Base-by-base conservation (phyloP, 1,140 invertebrate species). In the Macrostomum lignano region DNA sequence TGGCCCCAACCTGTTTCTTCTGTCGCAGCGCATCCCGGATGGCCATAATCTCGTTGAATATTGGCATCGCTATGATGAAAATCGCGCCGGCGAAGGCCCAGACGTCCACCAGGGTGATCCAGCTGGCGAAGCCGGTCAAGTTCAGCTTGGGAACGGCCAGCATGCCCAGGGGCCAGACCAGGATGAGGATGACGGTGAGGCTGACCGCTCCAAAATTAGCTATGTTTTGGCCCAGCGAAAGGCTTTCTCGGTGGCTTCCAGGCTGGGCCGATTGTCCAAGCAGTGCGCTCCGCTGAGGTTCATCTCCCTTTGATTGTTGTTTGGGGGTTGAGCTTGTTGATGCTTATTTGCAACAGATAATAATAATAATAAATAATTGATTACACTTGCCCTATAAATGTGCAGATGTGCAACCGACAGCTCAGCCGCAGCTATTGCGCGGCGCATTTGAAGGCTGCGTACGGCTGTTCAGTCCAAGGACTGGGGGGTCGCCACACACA, bases 231-330 rank as follows among this genome's bases (percentile, higher is more conserved):
- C 44, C 1, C 19, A 14, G 19, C 34, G 40, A 32, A 53, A 51
- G 17, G 40, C 41, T n/a, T 38, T 38, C 26, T 45, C 40, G 2
- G 52, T 45, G 21, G 47, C 46, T 7, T 37, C 25, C 21, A 55
- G 35, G 1, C 44, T 36, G 10, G 53, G 52, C 21, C 53, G 33
- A 33, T 48, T 45, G 33, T 49, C 48, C 21, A 52, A 36, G 5
- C 40, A 37, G 23, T 47, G 39, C 1, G 42, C 38, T 6, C 43
- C 45, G 3, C 36, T 37, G n/a, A 56, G 34, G 17, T 46, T 38
- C 13, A 55, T 33, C 28, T 55, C 52, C 31, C 52, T 55, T 33
- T 10, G n/a, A n/a, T n/a, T n/a, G n/a, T n/a, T n/a, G n/a, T n/a
- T n/a, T n/a, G n/a, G n/a, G n/a, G n/a, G n/a, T n/a, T n/a, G n/a